These are phyloP conservation scores for Hypotaenidia philippensis DNA, from an alignment of 2,797 vertebrate genomes.

Conservation along the genomic window DNA sequence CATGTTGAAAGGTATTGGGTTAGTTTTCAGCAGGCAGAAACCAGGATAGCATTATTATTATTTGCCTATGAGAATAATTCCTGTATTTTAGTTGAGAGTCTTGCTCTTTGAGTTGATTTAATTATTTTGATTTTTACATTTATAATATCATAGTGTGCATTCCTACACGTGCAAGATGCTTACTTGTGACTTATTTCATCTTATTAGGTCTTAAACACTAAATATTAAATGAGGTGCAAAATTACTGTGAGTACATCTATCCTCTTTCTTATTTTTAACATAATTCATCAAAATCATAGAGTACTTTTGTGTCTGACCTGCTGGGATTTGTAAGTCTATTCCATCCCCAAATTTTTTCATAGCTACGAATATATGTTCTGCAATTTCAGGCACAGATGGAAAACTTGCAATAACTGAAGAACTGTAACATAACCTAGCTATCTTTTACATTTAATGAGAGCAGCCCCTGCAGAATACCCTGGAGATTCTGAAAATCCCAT, in stretches of 20 bases:
- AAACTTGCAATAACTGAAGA: not conserved
- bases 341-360: not conserved
- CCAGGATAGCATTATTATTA: not conserved
- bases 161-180: not conserved
- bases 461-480: not conserved
- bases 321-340: not conserved
- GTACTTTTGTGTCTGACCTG: not conserved
- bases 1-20: not conserved
- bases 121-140: not conserved
- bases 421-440: not conserved
- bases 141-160: not conserved
- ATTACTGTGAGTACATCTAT: not conserved
- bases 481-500: not conserved
- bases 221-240: not conserved
- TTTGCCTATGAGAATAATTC: not conserved
- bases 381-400: not conserved
- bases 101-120: not conserved
- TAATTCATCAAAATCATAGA: not conserved
- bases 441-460: not conserved
- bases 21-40: not conserved
- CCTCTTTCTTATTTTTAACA: not conserved
- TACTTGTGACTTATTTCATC: not conserved
- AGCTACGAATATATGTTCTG: not conserved
- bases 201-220: not conserved
- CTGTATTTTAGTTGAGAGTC: not conserved